These are phyloP conservation scores for Enteromius fasciolatus DNA, from an alignment of 2,797 vertebrate species.

Conservation along the genomic window DNA sequence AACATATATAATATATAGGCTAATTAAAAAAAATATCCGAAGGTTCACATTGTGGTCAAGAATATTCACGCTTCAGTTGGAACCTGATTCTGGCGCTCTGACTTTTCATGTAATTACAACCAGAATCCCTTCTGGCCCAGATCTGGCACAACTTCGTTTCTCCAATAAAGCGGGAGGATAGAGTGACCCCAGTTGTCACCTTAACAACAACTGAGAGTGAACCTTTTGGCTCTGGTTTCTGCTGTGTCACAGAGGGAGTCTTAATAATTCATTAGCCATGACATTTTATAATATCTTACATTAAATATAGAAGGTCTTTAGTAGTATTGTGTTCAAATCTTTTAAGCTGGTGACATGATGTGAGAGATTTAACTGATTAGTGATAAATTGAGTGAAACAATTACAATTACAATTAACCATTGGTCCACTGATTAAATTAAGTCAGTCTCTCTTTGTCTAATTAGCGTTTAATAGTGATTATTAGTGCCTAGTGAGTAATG, in stretches of 20 bases:
- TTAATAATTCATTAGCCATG: slow-evolving; percentile 45
- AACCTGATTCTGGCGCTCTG: slow-evolving; percentile 20
- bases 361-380: background rate
- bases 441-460: background rate
- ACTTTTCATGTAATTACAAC: slow-evolving; percentile 13
- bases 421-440: background rate
- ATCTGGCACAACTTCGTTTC: slow-evolving; percentile 16
- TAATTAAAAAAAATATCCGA: too few relatives aligned
- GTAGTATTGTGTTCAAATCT: slow-evolving; percentile 12
- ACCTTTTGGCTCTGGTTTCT: slow-evolving; percentile 39
- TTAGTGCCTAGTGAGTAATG: background rate
- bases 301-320: background rate
- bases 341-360: background rate
- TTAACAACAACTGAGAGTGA: slow-evolving; percentile 10
- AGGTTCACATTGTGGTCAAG: background rate
- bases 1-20: too few relatives aligned
- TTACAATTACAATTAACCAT: slow-evolving; percentile 1
- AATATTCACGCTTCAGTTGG: slow-evolving; percentile 14
- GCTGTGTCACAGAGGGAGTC: background rate
- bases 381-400: slow-evolving; percentile 16
- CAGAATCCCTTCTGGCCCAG: slow-evolving; percentile 1
- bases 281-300: slow-evolving; percentile 14
- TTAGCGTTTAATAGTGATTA: background rate
- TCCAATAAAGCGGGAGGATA: slow-evolving; percentile 11
- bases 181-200: slow-evolving; percentile 28